These are phyloP conservation scores for Junonia oenone DNA, from an alignment of 2,888 invertebrate genomes.

Conservation along the genomic window DNA sequence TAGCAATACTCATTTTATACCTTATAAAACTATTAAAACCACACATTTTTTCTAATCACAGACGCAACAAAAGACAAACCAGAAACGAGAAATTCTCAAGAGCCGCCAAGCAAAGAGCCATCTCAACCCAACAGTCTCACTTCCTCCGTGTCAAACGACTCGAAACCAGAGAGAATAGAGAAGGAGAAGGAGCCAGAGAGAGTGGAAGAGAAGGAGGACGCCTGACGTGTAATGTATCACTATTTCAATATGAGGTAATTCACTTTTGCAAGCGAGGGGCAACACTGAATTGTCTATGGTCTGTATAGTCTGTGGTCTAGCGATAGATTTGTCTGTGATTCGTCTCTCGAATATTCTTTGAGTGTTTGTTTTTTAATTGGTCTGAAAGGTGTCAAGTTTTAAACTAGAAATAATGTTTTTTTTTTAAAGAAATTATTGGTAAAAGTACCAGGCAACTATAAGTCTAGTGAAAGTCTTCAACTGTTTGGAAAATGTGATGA, in stretches of 20 bases:
- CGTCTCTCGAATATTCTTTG: too few species aligned
- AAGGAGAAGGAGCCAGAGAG: constrained; percentile 37
- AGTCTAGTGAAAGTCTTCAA: too few species aligned
- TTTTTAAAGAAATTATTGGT: too few species aligned
- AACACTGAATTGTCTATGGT: background rate
- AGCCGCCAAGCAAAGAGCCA: constrained; percentile 60
- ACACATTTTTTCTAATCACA: constrained; percentile 5
- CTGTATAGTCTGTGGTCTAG: too few species aligned
- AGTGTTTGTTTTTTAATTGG: too few species aligned
- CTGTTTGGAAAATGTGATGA: too few species aligned
- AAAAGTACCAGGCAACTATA: too few species aligned
- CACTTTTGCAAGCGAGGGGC: constrained; percentile 10
- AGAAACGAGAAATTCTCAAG: constrained; percentile 57
- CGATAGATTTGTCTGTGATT: too few species aligned
- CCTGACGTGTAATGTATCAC: constrained; percentile 58
- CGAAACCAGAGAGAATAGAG: constrained; percentile 48
- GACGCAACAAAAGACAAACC: constrained; percentile 56
- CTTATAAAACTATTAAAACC: too few species aligned
- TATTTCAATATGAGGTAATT: constrained; percentile 37
- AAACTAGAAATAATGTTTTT: too few species aligned
- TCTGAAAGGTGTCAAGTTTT: too few species aligned
- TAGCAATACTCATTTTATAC: too few species aligned
- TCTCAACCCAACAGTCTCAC: constrained; percentile 68
- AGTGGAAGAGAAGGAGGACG: constrained; percentile 42
- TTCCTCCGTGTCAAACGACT: constrained; percentile 65